Evolutionary conservation across 2,797 vertebrate species (phyloP).

Genomic region (Chromobotia macracanthus): DNA sequence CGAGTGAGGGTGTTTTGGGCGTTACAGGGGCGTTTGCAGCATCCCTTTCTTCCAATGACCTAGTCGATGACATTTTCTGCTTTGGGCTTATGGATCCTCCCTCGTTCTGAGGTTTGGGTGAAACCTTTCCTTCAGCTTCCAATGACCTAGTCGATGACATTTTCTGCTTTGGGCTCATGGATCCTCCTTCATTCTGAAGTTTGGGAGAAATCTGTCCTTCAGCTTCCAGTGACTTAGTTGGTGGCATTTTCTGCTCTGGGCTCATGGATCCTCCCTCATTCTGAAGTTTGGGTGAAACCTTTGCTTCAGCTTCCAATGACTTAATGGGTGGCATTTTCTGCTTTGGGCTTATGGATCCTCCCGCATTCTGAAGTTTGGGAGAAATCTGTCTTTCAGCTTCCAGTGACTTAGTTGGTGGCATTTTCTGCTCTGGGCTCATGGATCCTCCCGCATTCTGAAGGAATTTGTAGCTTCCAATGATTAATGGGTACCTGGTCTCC

Average conservation of each 20-base stretch:
- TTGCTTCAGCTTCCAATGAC: no score
- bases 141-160: slow-evolving; percentile 9
- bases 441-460: no score
- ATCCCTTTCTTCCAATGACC: slow-evolving; percentile 16
- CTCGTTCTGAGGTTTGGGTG: neutral
- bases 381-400: no score
- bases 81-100: slow-evolving; percentile 24
- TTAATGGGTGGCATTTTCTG: no score
- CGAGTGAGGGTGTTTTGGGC: slow-evolving; percentile 19
- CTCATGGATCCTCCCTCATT: slow-evolving; percentile 32
- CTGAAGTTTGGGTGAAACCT: no score
- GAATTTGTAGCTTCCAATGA: no score
- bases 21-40: neutral
- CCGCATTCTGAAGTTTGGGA: no score
- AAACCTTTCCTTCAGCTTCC: neutral
- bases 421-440: no score
- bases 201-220: neutral
- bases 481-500: no score
- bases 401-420: no score
- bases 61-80: slow-evolving; percentile 24
- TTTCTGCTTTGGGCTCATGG: slow-evolving; percentile 24
- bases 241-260: slow-evolving; percentile 14
- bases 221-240: slow-evolving; percentile 20
- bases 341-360: no score
- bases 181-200: slow-evolving; percentile 15